These are phyloP conservation scores for Butorides virescens DNA, from an alignment of 2,113 vertebrate species.

Conservation along the genomic window DNA sequence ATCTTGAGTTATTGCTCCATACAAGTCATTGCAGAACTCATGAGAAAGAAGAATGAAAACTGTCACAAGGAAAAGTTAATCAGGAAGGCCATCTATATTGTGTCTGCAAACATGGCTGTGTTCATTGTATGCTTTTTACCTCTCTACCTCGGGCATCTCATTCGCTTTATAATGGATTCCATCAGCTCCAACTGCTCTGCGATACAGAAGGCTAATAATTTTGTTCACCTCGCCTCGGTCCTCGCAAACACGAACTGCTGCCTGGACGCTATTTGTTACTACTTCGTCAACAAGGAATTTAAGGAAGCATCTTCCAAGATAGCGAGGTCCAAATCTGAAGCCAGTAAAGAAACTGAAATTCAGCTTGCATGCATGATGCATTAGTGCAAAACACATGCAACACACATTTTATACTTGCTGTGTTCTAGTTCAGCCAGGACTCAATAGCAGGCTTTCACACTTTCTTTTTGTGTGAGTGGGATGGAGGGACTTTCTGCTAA, in stretches of 20 bases:
- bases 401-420: neutral
- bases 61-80: neutral
- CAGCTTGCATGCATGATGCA: rapidly evolving
- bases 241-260: conserved; percentile 66
- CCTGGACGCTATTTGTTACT: conserved; percentile 69
- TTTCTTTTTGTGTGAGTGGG: neutral
- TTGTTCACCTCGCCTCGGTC: neutral
- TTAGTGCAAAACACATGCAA: neutral
- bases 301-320: conserved; percentile 36
- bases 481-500: neutral
- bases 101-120: conserved; percentile 58
- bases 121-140: conserved; percentile 69
- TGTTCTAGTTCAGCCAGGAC: neutral
- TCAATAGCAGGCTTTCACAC: neutral
- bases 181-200: neutral
- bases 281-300: conserved; percentile 66
- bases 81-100: conserved; percentile 43
- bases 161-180: conserved; percentile 18
- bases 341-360: neutral
- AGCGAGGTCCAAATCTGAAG: neutral
- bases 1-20: conserved; percentile 60
- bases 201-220: neutral
- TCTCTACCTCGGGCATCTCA: conserved; percentile 39
- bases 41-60: neutral
- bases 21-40: conserved; percentile 37